These are phyloP conservation scores for Mionectes macconnelli DNA, from an alignment of 2,113 vertebrate genomes.

Conservation along the genomic window DNA sequence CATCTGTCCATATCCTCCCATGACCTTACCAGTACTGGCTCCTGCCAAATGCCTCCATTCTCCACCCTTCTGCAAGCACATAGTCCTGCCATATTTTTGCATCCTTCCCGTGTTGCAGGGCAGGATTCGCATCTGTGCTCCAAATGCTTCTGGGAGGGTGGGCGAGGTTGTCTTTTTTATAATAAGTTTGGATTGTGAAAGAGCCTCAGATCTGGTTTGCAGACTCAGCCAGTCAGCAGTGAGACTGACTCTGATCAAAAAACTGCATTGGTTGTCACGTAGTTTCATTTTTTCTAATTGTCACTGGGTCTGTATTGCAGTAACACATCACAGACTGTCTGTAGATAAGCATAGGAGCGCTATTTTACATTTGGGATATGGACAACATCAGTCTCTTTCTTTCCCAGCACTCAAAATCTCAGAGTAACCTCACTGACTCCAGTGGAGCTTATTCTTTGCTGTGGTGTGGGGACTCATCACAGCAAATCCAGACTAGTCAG, in stretches of 20 bases:
- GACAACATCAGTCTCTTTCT: fast-evolving
- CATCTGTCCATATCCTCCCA: not conserved
- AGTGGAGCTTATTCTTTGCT: not conserved
- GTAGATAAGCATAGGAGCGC: not conserved
- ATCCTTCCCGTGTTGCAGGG: not conserved
- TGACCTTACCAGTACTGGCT: not conserved
- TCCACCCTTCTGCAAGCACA: not conserved
- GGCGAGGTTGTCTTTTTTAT: not conserved
- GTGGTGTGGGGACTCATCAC: too few relatives aligned
- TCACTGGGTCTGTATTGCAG: not conserved
- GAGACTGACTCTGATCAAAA: not conserved
- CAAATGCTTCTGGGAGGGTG: not conserved
- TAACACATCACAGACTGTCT: not conserved
- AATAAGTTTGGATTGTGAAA: not conserved
- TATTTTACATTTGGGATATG: not conserved
- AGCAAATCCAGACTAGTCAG: not conserved
- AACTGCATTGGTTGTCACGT: not conserved
- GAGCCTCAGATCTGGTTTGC: conserved; percentile 9
- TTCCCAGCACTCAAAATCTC: not conserved
- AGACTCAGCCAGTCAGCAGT: not conserved
- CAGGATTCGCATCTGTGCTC: conserved; percentile 31
- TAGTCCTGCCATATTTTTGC: not conserved
- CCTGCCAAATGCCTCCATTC: not conserved
- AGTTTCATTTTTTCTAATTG: not conserved
- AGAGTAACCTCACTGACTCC: not conserved